Base-by-base conservation (phyloP, 92 coral and sea anemone species). In the Heliopora coerulea region DNA sequence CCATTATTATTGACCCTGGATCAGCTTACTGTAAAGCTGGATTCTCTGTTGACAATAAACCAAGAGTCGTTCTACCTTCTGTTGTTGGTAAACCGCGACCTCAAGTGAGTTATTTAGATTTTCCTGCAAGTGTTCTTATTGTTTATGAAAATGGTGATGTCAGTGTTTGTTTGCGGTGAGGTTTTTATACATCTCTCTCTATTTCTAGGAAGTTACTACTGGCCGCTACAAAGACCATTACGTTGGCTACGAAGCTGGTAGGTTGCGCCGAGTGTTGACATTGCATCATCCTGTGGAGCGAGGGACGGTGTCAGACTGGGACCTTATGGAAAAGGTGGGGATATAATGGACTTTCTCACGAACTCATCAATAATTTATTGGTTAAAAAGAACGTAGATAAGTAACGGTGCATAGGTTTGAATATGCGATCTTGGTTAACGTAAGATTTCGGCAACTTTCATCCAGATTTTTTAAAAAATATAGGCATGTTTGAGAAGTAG, bases 21-120 rank as follows among this genome's bases (percentile, higher is more conserved):
- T 90, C 95, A 28, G 96, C 95, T 4, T 82, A 87, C 44, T 90
- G 96, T 62, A 95, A 95, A 62, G 99, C 96, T 3, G 99, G 99
- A 14, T 88, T 95, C 72, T 95, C 99, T 59, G 80, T 83, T 40
- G 99, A 90, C 15, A 86, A 86, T 27, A 24, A 62, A 31, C 99
- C 99, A 28, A 88, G 96, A 37, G 96, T 81, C 48, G 88, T 88
- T 8, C 85, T 90, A 30, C 96, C 99, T 12, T 86, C 99, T 1
- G 86, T 95, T 54, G 87, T 95, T 29, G 99, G 96, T 14, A 82
- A 82, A 49, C 99, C 99, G 0, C 91, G 83, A 18, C 80, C 91
- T 52, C 80, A 88, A 91, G 99, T 95, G 15, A 62, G 75, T 29
- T 48, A 9, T 19, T 39, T 2, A 37, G 11, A 6, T 41, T 34